phyloP scores from a whole-genome alignment of 2,113 vertebrate species.

The Parus major region DNA sequence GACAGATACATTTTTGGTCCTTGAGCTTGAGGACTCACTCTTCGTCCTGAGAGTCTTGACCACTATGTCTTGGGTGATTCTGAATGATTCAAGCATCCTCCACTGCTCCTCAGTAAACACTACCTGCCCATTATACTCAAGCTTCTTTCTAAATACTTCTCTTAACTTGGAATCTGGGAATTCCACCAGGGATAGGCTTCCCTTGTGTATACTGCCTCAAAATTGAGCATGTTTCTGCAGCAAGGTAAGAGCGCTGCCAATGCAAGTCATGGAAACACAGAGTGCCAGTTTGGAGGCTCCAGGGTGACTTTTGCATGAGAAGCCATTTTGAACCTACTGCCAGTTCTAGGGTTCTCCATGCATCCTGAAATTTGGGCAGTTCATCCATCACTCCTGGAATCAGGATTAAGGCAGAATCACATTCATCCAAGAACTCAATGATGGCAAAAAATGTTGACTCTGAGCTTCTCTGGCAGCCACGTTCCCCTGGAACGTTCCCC shows the following conservation, averaged over 20 bases:
- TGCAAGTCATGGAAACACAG: not conserved
- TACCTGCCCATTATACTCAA: not conserved
- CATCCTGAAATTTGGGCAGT: not conserved
- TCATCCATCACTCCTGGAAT: not conserved
- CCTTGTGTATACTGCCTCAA: not conserved
- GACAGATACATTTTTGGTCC: not conserved
- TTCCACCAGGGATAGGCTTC: not conserved
- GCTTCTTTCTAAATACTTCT: not conserved
- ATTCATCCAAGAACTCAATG: not conserved
- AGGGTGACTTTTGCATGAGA: not conserved
- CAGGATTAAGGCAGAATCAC: not conserved
- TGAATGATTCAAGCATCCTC: not conserved
- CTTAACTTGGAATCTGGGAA: not conserved
- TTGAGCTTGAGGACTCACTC: not conserved
- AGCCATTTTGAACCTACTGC: not conserved
- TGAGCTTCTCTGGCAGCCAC: not conserved
- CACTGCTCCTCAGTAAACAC: not conserved
- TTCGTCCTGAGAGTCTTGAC: not conserved
- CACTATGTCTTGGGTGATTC: not conserved
- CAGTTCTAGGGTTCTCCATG: not conserved
- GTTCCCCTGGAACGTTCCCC: not conserved
- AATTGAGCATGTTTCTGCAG: not conserved
- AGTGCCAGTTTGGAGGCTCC: not conserved
- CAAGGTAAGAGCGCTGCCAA: not conserved
- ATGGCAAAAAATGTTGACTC: not conserved